Evolutionary conservation across 2,888 invertebrate species (phyloP).

Genomic region (Molorchus minor): DNA sequence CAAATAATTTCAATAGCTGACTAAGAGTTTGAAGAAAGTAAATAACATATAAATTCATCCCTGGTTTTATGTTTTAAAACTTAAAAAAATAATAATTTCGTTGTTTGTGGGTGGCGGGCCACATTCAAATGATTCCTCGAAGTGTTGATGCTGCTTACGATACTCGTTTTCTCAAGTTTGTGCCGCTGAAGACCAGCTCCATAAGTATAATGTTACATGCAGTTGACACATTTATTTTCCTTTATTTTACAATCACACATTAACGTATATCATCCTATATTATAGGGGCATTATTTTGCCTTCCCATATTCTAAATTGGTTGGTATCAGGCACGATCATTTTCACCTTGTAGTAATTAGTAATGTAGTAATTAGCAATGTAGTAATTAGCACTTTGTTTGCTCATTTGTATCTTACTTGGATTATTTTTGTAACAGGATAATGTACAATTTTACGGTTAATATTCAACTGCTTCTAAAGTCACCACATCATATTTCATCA

Average conservation of each 20-base stretch:
- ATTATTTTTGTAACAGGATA: too few relatives aligned
- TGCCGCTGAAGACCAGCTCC: slow-evolving; percentile 21
- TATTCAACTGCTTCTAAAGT: too few relatives aligned
- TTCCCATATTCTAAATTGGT: neutral
- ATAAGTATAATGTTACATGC: slow-evolving; percentile 29
- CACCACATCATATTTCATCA: too few relatives aligned
- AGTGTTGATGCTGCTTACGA: slow-evolving; percentile 29
- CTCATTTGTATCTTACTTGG: too few relatives aligned
- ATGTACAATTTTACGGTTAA: too few relatives aligned
- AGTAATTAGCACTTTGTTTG: too few relatives aligned
- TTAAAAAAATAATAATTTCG: slow-evolving; percentile 12
- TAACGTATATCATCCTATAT: neutral
- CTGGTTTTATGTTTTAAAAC: too few relatives aligned
- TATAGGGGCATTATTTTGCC: slow-evolving; percentile 10
- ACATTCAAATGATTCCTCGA: slow-evolving; percentile 20
- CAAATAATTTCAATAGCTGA: too few relatives aligned
- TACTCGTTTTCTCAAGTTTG: slow-evolving; percentile 17
- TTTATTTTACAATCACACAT: slow-evolving; percentile 14
- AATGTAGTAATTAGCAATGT: too few relatives aligned
- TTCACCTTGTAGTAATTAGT: neutral
- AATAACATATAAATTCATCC: too few relatives aligned
- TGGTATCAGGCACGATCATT: neutral
- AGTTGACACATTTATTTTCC: slow-evolving; percentile 26
- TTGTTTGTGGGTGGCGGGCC: slow-evolving; percentile 14
- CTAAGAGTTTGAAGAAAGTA: too few relatives aligned